Percentiles rank a stretch among this genome's conserved stretches.
phyloP scores from a whole-genome alignment of 2,797 vertebrate genomes.

The Parambassis ranga region DNA sequence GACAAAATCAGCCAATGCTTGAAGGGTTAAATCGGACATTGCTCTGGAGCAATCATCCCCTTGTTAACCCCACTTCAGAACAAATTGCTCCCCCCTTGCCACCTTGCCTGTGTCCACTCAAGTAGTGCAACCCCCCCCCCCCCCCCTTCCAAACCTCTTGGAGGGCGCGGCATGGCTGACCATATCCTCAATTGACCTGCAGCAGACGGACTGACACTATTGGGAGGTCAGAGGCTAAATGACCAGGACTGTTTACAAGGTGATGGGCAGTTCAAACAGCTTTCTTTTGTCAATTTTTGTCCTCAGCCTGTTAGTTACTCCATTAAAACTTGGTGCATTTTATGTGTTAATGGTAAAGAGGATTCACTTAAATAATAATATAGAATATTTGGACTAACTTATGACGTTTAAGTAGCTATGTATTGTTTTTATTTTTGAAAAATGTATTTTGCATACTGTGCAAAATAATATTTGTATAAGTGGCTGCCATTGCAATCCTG shows the following conservation, averaged over 20 bases:
- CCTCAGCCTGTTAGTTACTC: conserved; percentile 18
- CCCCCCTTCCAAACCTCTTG: background rate
- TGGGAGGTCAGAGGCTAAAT: conserved; percentile 77
- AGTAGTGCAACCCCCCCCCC: background rate
- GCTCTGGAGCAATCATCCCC: conserved; percentile 51
- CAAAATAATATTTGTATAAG: too few relatives aligned
- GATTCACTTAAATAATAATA: background rate
- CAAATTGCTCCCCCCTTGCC: conserved; percentile 45
- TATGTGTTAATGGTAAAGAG: background rate
- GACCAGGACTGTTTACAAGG: conserved; percentile 77
- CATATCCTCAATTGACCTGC: conserved; percentile 67
- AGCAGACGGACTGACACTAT: conserved; percentile 47
- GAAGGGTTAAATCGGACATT: conserved; percentile 16
- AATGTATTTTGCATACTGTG: too few relatives aligned
- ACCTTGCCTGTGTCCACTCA: conserved; percentile 32
- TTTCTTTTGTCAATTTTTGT: conserved; percentile 40
- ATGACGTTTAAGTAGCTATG: background rate
- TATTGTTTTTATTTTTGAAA: too few relatives aligned
- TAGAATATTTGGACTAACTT: background rate
- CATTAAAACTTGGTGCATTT: conserved; percentile 1
- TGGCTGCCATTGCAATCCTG: conserved; percentile 35
- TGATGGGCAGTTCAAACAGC: conserved; percentile 51
- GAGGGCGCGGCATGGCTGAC: conserved; percentile 48
- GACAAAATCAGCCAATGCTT: conserved; percentile 7
- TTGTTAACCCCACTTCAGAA: conserved; percentile 53